A percentile compares a stretch with the other conserved stretches of the same genome.
Evolutionary conservation across 2,113 vertebrate genomes (phyloP).

Genomic region (Odocoileus hemionus): DNA sequence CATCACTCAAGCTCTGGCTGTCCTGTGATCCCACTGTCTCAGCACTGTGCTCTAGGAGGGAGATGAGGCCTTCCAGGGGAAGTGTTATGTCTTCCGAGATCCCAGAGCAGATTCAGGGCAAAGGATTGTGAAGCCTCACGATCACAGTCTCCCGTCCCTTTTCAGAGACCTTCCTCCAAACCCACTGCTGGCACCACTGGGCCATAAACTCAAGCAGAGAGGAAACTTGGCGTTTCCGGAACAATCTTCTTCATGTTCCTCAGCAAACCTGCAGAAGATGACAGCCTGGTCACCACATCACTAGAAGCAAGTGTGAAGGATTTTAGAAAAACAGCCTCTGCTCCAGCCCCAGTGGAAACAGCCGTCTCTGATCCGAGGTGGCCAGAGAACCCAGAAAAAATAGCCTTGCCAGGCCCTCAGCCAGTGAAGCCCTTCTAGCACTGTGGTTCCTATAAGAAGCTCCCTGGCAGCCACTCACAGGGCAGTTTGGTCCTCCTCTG

Average conservation of each 20-base stretch:
- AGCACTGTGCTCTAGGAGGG: not conserved
- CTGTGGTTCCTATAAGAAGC: not conserved
- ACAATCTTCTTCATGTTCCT: not conserved
- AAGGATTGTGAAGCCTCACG: not conserved
- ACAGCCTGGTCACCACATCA: not conserved
- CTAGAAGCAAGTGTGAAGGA: not conserved
- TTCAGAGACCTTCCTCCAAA: not conserved
- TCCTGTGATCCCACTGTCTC: slow-evolving; percentile 52
- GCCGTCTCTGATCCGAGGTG: not conserved
- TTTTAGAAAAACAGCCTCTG: not conserved
- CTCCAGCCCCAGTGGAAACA: not conserved
- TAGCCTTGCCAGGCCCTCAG: not conserved
- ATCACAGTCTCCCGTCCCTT: not conserved
- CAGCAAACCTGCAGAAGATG: not conserved
- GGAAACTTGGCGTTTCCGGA: not conserved
- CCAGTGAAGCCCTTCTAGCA: not conserved
- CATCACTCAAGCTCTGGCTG: slow-evolving; percentile 63
- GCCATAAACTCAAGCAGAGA: not conserved
- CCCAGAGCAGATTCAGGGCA: not conserved
- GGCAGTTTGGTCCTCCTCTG: not conserved
- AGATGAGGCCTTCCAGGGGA: slow-evolving; percentile 34
- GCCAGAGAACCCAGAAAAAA: not conserved
- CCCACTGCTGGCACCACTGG: not conserved
- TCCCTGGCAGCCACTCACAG: not conserved
- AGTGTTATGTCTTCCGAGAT: slow-evolving; percentile 60